phyloP scores from a whole-genome alignment of 2,113 vertebrate species.

The Himantopus leucocephalus region DNA sequence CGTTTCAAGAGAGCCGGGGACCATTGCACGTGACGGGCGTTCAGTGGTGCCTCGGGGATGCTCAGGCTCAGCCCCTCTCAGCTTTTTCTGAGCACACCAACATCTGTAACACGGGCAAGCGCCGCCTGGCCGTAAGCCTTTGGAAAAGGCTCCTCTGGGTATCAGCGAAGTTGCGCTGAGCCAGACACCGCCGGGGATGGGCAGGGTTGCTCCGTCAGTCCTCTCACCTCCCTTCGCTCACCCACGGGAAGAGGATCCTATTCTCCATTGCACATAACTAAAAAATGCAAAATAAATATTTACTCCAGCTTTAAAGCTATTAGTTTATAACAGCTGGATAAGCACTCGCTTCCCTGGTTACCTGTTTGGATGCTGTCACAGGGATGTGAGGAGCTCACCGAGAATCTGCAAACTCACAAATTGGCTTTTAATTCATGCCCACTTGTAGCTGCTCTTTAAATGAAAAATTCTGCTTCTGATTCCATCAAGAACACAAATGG shows the following conservation, averaged over 20 bases:
- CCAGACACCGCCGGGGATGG: not conserved
- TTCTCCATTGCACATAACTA: not conserved
- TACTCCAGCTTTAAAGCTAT: not conserved
- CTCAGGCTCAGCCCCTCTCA: not conserved
- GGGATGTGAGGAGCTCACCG: accelerated
- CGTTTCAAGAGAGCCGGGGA: accelerated
- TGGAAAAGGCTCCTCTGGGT: not conserved
- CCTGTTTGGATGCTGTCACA: not conserved
- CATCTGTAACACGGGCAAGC: accelerated
- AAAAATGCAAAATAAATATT: not conserved
- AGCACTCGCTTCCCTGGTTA: not conserved
- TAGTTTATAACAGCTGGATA: not conserved
- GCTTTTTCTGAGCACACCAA: accelerated
- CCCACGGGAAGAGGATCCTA: accelerated
- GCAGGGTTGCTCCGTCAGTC: not conserved
- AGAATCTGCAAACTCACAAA: no score
- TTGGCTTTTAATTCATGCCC: not conserved
- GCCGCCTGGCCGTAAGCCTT: not conserved
- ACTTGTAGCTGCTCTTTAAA: not conserved
- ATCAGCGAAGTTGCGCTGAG: not conserved
- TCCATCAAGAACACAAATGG: not conserved
- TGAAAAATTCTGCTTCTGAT: not conserved
- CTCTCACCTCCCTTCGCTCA: not conserved
- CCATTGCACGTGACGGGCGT: accelerated
- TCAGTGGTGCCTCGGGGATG: accelerated